Conservation (phyloP, 2,888 invertebrate species). For the Nemurella pictetii region DNA sequence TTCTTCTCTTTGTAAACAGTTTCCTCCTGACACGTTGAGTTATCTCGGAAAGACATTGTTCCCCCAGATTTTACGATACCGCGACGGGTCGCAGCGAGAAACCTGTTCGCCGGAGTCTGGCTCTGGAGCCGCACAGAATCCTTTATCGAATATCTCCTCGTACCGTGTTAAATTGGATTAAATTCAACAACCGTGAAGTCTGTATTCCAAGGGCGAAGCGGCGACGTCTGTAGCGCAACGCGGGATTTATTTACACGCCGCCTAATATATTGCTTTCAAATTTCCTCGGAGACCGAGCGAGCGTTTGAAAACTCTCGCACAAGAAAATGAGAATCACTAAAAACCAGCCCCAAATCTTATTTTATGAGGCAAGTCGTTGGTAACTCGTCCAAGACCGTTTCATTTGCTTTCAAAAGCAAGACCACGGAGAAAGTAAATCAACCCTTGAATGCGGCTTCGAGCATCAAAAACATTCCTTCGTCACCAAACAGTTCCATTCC, state of each 20-base stretch:
- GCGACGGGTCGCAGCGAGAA: not conserved
- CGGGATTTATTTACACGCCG: not conserved
- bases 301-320: not conserved
- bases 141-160: conserved; percentile 31
- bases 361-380: not conserved
- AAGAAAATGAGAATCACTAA: not conserved
- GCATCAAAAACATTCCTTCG: not conserved
- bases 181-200: conserved; percentile 25
- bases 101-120: not conserved
- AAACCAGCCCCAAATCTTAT: not conserved
- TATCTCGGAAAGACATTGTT: conserved; percentile 28
- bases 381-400: not conserved
- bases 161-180: conserved; percentile 36
- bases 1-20: conserved; percentile 23
- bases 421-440: not conserved
- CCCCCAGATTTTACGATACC: conserved; percentile 30
- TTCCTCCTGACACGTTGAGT: conserved; percentile 21
- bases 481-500: not conserved
- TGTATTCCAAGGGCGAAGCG: conserved; percentile 11
- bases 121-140: conserved; percentile 6
- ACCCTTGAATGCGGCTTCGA: not conserved
- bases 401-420: not conserved
- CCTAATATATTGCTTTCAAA: conserved; percentile 14
- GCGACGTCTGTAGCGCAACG: conserved; percentile 8
- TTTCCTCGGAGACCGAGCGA: not conserved